Conservation (phyloP, 2,113 vertebrate genomes). For the Agelaius tricolor region DNA sequence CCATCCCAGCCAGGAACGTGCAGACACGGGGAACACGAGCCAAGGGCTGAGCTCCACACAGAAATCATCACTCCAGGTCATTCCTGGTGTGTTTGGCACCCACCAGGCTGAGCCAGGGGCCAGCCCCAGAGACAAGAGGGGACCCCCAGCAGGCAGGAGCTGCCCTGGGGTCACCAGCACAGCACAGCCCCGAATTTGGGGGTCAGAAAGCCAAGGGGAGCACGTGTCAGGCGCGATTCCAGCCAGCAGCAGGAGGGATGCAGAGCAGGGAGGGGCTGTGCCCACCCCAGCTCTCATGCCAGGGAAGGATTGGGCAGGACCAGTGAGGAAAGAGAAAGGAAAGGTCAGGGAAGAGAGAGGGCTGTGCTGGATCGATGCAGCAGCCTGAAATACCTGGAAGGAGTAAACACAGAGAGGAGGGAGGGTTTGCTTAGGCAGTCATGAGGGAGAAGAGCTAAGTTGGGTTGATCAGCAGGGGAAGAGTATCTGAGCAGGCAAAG, state of each 20-base stretch:
- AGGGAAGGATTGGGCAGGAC: neutral
- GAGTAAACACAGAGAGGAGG: neutral
- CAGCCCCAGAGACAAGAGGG: neutral
- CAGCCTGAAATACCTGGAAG: neutral
- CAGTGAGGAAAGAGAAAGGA: neutral
- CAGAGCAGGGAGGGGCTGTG: neutral
- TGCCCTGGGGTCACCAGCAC: neutral
- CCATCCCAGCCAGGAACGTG: neutral
- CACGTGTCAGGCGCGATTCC: fast-evolving
- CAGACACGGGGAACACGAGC: fast-evolving
- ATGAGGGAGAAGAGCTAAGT: neutral
- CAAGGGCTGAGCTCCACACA: neutral
- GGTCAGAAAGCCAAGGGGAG: neutral
- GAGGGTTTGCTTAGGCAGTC: constrained; percentile 3
- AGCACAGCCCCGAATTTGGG: fast-evolving
- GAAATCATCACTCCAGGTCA: neutral
- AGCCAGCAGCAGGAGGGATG: fast-evolving
- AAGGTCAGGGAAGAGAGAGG: neutral
- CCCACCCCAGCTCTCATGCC: neutral
- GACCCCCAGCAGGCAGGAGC: neutral
- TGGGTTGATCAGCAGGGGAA: neutral
- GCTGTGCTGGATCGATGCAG: neutral
- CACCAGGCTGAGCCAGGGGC: neutral
- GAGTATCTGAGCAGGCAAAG: neutral
- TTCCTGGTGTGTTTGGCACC: fast-evolving